Conservation (phyloP, 2,113 vertebrate species). For the Limanda limanda region DNA sequence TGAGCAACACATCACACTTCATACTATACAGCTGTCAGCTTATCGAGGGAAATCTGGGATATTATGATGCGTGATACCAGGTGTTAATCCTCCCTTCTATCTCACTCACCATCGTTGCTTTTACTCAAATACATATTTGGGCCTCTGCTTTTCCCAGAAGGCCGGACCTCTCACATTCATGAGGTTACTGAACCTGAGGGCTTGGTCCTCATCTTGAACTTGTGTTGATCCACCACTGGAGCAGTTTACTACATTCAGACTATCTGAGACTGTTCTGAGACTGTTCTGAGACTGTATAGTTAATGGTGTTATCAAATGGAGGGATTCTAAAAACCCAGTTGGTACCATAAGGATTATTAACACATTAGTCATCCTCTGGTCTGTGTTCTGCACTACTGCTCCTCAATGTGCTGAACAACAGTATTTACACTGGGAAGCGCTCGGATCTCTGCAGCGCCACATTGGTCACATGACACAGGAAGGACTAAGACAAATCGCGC, state of each 20-base stretch:
- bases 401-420: too few relatives aligned
- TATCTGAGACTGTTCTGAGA: background rate
- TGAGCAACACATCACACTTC: conserved; percentile 46
- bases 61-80: conserved; percentile 18
- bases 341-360: too few relatives aligned
- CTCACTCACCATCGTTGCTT: conserved; percentile 16
- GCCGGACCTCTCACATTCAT: conserved; percentile 7
- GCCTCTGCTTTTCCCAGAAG: conserved; percentile 18
- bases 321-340: background rate
- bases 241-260: background rate
- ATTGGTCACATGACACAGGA: too few relatives aligned
- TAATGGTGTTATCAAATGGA: background rate
- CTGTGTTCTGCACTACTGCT: too few relatives aligned
- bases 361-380: too few relatives aligned
- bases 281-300: background rate
- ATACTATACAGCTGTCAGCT: conserved; percentile 25
- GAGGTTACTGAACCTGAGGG: conserved; percentile 50
- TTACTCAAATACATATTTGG: conserved; percentile 57
- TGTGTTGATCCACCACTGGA: background rate
- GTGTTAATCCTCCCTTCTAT: conserved; percentile 3
- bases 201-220: conserved; percentile 7
- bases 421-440: too few relatives aligned
- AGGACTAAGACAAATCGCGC: too few relatives aligned
- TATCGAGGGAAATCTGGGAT: conserved; percentile 46
- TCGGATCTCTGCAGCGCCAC: too few relatives aligned